Conservation (phyloP, 30 jellyfish, hydroid and myxozoan genomes). For the Turritopsis rubra region DNA sequence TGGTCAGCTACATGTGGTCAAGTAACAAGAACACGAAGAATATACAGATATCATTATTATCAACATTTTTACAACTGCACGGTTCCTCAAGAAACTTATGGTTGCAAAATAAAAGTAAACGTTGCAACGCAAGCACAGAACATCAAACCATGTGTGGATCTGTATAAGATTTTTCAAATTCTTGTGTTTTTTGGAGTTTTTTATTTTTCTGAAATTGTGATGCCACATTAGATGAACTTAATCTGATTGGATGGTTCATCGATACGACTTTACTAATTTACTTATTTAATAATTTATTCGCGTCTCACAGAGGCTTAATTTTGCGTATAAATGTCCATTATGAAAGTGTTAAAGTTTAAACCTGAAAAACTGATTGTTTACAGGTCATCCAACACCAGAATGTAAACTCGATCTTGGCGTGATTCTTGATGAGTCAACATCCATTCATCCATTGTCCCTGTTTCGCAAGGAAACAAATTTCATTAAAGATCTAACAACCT, state of each 20-base stretch:
- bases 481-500: constrained; percentile 39
- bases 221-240: too few species aligned
- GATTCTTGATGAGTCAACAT: constrained; percentile 63
- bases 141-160: background rate
- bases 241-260: too few species aligned
- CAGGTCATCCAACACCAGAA: background rate
- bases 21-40: constrained; percentile 43
- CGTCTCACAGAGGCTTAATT: too few species aligned
- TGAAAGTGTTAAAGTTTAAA: background rate
- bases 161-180: background rate
- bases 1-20: constrained; percentile 58
- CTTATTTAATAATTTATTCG: too few species aligned
- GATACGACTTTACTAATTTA: too few species aligned
- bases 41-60: background rate
- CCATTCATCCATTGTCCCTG: constrained; percentile 35
- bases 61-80: background rate
- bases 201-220: too few species aligned
- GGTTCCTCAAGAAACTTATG: background rate
- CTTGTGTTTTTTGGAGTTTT: too few species aligned
- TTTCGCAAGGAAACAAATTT: constrained; percentile 50
- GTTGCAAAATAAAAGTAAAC: background rate
- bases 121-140: constrained; percentile 3
- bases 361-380: background rate
- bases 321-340: too few species aligned
- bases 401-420: constrained; percentile 48